Conservation (phyloP, 1,140 invertebrate species). For the Galleria mellonella region DNA sequence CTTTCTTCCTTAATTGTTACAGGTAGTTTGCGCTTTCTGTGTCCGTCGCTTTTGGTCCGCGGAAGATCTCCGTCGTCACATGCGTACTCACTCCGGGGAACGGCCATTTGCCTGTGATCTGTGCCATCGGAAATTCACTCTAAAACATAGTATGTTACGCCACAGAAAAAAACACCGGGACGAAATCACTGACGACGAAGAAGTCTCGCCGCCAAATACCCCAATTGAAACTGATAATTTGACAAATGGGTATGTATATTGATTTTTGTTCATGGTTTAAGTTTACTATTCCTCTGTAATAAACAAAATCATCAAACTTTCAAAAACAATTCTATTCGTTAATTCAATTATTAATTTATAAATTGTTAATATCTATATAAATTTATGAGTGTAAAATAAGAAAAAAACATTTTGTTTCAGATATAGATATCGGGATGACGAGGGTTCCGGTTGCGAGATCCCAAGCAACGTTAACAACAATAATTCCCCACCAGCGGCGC, state of each 20-base stretch:
- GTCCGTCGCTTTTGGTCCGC: slow-evolving; percentile 94
- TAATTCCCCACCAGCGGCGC: slow-evolving; percentile 58
- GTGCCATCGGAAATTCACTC: slow-evolving; percentile 87
- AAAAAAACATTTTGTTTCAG: slow-evolving; percentile 21
- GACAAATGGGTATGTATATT: slow-evolving; percentile 53
- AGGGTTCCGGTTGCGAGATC: slow-evolving; percentile 62
- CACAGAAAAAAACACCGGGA: slow-evolving; percentile 89
- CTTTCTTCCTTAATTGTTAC: slow-evolving; percentile 15
- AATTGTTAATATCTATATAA: not conserved
- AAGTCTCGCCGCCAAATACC: slow-evolving; percentile 50
- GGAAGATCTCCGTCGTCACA: slow-evolving; percentile 92
- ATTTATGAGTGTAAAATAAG: not conserved
- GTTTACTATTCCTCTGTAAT: not conserved
- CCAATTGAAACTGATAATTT: slow-evolving; percentile 24
- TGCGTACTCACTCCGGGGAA: slow-evolving; percentile 92
- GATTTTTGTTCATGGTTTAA: too few relatives aligned
- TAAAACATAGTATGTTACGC: slow-evolving; percentile 95
- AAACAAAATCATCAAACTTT: not conserved
- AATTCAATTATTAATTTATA: not conserved
- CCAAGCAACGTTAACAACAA: slow-evolving; percentile 74
- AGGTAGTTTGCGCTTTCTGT: slow-evolving; percentile 94
- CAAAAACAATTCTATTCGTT: not conserved
- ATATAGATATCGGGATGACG: slow-evolving; percentile 56
- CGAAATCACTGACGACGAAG: slow-evolving; percentile 71
- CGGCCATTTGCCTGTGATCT: slow-evolving; percentile 87